A percentile compares a stretch with the other conserved stretches of the same genome.
phyloP scores from a whole-genome alignment of 2,888 invertebrate genomes.

The Stenodera caucasica region DNA sequence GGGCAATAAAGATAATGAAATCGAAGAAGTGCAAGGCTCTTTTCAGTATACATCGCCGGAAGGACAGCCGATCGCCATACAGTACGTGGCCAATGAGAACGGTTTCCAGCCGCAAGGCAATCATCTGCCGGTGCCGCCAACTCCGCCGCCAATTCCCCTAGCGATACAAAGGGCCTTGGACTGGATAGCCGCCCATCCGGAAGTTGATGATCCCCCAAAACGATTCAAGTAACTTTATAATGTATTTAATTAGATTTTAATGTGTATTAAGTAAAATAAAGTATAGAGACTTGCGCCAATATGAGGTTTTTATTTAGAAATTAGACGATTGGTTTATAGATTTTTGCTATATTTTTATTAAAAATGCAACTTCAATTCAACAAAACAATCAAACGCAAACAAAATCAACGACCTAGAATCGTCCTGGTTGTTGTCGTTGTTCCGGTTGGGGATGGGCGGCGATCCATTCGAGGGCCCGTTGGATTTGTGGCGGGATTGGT shows the following conservation, averaged over 20 bases:
- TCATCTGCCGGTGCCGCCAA: conserved; percentile 61
- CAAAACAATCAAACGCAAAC: no score
- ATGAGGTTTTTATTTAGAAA: no score
- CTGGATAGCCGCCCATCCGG: conserved; percentile 67
- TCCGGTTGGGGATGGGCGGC: conserved; percentile 52
- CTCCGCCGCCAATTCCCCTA: conserved; percentile 70
- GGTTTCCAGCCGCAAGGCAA: no score
- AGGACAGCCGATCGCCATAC: conserved; percentile 53
- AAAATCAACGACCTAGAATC: no score
- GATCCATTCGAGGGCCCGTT: conserved; percentile 24
- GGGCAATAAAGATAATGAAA: conserved; percentile 43
- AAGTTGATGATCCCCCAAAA: conserved; percentile 47
- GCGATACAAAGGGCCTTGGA: conserved; percentile 69
- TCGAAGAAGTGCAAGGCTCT: conserved; percentile 39
- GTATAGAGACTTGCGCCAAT: neutral
- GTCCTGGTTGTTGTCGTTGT: conserved; percentile 20
- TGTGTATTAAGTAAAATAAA: neutral
- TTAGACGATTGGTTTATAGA: no score
- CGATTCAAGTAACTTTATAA: conserved; percentile 15
- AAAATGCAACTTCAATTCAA: no score
- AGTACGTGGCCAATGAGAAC: conserved; percentile 69
- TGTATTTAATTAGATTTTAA: neutral
- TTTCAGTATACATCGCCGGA: conserved; percentile 40
- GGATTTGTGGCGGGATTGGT: conserved; percentile 27
- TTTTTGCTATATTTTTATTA: no score